Percentiles rank a stretch among this genome's conserved stretches.
Conservation (phyloP, 1,140 invertebrate species). For the Drosophila teissieri region DNA sequence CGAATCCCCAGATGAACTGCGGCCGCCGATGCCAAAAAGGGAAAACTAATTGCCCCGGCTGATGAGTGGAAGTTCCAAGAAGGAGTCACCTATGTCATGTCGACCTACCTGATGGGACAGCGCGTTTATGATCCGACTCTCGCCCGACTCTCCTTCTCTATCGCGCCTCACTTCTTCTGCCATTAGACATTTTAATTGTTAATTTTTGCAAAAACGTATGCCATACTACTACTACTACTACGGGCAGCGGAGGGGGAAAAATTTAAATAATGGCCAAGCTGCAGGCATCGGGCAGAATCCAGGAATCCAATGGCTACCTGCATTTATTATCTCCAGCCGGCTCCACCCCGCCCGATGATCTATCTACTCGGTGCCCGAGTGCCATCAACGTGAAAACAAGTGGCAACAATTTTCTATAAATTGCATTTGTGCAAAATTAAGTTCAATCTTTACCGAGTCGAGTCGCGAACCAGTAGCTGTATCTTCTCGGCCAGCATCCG, state of each 20-base stretch:
- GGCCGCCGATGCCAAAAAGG: slow-evolving; percentile 21
- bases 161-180: slow-evolving; percentile 34
- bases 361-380: slow-evolving; percentile 37
- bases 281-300: slow-evolving; percentile 52
- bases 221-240: too few species aligned
- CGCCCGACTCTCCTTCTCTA: slow-evolving; percentile 4
- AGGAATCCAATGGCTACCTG: slow-evolving; percentile 65
- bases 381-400: slow-evolving; percentile 82
- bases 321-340: slow-evolving; percentile 63
- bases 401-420: slow-evolving; percentile 83
- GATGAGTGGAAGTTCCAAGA: slow-evolving; percentile 71
- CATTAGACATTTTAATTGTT: slow-evolving; percentile 82
- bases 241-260: slow-evolving; percentile 22
- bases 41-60: slow-evolving; percentile 54
- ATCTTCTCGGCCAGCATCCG: slow-evolving; percentile 56
- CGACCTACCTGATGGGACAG: slow-evolving; percentile 44
- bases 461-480: slow-evolving; percentile 57
- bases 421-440: slow-evolving; percentile 83
- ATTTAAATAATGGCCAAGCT: slow-evolving; percentile 79
- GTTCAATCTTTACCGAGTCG: slow-evolving; percentile 75
- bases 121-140: slow-evolving; percentile 58
- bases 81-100: slow-evolving; percentile 26
- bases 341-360: slow-evolving; percentile 1
- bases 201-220: slow-evolving; percentile 61
- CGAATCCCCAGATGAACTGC: slow-evolving; percentile 14